Percentiles rank a stretch among this genome's conserved stretches.
Evolutionary conservation across 92 coral and sea anemone species (phyloP).

Genomic region (Phenganax marumi): DNA sequence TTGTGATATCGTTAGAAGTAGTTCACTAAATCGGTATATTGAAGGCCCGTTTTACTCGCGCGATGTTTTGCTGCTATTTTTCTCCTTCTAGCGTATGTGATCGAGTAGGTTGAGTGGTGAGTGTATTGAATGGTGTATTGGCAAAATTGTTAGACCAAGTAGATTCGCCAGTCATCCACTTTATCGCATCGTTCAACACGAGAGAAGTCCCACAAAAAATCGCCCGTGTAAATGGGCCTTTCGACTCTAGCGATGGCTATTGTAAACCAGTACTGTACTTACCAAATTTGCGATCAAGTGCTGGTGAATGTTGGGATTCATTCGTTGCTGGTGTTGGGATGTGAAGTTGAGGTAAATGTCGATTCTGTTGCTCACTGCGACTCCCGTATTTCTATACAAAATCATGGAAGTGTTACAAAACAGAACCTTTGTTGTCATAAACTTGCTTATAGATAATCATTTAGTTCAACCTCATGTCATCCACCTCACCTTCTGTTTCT

Average conservation of each 20-base stretch:
- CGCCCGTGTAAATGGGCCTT: too few relatives aligned
- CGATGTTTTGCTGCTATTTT: too few relatives aligned
- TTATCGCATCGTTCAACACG: too few relatives aligned
- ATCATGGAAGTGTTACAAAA: neutral
- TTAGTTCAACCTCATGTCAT: neutral
- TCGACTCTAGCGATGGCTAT: too few relatives aligned
- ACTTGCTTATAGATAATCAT: neutral
- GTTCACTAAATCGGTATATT: neutral
- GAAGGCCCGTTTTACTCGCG: too few relatives aligned
- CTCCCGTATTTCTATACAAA: constrained; percentile 35
- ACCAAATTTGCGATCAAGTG: constrained; percentile 32
- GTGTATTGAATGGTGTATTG: too few relatives aligned
- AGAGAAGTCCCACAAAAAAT: too few relatives aligned
- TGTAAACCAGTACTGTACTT: too few relatives aligned
- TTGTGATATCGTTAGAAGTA: neutral
- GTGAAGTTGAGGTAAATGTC: constrained; percentile 29
- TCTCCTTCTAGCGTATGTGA: too few relatives aligned
- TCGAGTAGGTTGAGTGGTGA: too few relatives aligned
- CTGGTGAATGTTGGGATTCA: constrained; percentile 29
- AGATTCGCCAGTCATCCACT: too few relatives aligned
- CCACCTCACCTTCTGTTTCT: constrained; percentile 72
- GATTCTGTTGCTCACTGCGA: constrained; percentile 30
- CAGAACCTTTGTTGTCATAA: neutral
- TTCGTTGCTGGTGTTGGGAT: neutral
- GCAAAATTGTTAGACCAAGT: too few relatives aligned